Percentiles rank a stretch among this genome's conserved stretches.
Conservation (phyloP, 1,140 invertebrate genomes). For the Aphelinus certus region DNA sequence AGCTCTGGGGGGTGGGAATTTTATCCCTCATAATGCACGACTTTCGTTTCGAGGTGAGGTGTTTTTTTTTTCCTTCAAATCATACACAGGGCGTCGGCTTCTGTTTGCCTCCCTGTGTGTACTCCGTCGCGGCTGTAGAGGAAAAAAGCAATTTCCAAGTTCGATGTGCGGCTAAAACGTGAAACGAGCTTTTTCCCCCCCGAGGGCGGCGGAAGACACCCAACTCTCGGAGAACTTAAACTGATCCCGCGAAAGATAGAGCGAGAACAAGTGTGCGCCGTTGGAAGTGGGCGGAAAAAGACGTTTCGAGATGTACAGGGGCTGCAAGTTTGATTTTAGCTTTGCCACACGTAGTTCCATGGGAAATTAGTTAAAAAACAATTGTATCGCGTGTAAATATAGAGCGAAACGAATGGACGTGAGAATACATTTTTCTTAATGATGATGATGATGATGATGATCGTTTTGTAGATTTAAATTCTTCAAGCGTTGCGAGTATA, state of each 20-base stretch:
- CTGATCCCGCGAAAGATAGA: conserved; percentile 17
- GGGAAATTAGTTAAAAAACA: background rate
- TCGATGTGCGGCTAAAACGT: background rate
- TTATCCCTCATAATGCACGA: too few relatives aligned
- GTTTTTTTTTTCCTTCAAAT: background rate
- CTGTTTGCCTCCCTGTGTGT: background rate
- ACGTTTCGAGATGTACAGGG: background rate
- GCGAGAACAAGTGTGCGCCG: conserved; percentile 11
- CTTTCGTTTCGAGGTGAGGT: too few relatives aligned
- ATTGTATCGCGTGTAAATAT: background rate
- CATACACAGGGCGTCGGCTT: background rate
- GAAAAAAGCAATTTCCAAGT: conserved; percentile 21
- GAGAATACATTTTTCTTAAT: too few relatives aligned
- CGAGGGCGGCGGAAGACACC: background rate
- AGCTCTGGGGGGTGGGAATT: too few relatives aligned
- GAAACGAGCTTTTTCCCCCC: background rate
- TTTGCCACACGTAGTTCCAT: background rate
- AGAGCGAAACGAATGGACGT: too few relatives aligned
- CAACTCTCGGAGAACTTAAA: conserved; percentile 27
- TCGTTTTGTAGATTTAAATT: background rate
- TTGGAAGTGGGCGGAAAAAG: background rate
- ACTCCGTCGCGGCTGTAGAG: background rate
- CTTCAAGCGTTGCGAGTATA: background rate
- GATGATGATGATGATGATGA: background rate
- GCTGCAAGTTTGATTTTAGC: too few relatives aligned